Base-by-base conservation (phyloP, 1,140 invertebrate genomes). In the Aphelenchoides fujianensis region DNA sequence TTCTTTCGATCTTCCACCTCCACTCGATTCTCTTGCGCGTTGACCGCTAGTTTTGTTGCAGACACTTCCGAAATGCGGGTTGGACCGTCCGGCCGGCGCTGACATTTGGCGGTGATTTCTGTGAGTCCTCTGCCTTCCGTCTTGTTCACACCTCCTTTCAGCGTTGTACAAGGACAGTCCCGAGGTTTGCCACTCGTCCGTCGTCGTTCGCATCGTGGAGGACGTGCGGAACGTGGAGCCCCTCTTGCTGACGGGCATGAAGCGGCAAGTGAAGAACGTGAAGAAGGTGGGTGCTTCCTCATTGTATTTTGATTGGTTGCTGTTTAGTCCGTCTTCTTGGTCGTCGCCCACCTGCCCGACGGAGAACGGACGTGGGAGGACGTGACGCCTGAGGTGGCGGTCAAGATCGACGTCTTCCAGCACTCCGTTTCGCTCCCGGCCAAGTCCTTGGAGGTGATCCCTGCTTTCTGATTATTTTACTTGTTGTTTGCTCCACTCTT, bases 111-210 rank as follows among this genome's bases (percentile, higher is more conserved):
- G 55, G 55, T 5, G 55, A 59, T 59, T 59, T 7, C 34, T 59
- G 55, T 59, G 34, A 5, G 19, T 59, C 34, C 23, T 27, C 28
- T 19, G 5, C 5, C 19, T 16, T 19, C 34, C 5, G 5, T 32
- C 5, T 5, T 5, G 19, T 59, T 7, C 7, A 59, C 34, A 30
- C 34, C n/a, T n/a, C n/a, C n/a, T n/a, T n/a, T 59, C 34, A 59
- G 55, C 55, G 5, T 32, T 59, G 5, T 59, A 59, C 55, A 59
- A 59, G 34, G 55, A 59, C 12, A 59, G 19, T 19, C 55, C 55
- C 5, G 19, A 59, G 34, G 7, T 32, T 30, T 59, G 23, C 34
- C 55, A 59, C 34, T 5, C 55, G 5, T 59, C 55, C 7, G 55
- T 19, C 12, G 34, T 59, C 5, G 55, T 59, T 59, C 55, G 19